Conservation (phyloP, 2,888 invertebrate genomes). For the Phymatocera aterrima region DNA sequence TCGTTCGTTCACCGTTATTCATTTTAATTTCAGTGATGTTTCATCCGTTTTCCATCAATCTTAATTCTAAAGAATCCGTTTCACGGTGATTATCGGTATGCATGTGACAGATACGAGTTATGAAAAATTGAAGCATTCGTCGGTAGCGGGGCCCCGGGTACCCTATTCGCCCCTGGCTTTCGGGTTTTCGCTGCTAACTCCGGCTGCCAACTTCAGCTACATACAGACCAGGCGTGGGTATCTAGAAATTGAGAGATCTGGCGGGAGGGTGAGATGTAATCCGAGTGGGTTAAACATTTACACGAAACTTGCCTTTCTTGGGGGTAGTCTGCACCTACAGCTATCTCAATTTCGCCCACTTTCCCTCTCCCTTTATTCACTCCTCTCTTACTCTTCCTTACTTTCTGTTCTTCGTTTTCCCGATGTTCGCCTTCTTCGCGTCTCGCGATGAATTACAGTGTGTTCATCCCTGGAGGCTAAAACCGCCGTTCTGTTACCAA, state of each 20-base stretch:
- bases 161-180: no score
- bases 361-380: conserved; percentile 52
- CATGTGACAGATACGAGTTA: no score
- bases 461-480: conserved; percentile 34
- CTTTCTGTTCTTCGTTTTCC: conserved; percentile 54
- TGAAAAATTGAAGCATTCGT: no score
- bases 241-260: background rate
- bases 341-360: conserved; percentile 48
- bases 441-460: conserved; percentile 43
- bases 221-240: background rate
- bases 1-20: no score
- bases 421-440: conserved; percentile 52
- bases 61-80: no score
- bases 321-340: conserved; percentile 10
- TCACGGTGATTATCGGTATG: no score
- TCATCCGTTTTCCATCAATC: no score
- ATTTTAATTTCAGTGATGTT: no score
- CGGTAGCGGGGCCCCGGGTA: no score
- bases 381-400: conserved; percentile 52
- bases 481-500: conserved; percentile 41
- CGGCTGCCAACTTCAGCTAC: no score
- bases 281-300: conserved; percentile 51
- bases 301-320: conserved; percentile 41
- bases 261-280: conserved; percentile 42
- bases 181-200: no score